These are phyloP conservation scores for Paedocypris sp. DNA, from an alignment of 2,113 vertebrate species.

Conservation along the genomic window DNA sequence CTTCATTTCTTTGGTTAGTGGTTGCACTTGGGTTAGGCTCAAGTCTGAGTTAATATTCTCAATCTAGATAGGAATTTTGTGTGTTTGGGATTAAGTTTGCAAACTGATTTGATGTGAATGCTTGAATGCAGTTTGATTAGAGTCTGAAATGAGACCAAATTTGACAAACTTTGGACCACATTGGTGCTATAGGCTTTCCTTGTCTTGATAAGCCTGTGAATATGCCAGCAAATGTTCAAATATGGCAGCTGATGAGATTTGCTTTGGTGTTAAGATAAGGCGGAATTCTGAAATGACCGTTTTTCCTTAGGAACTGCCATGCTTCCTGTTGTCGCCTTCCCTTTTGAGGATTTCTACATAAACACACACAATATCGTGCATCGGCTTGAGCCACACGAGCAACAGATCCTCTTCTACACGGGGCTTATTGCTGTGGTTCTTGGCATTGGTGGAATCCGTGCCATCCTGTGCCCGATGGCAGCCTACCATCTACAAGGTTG, in stretches of 20 bases:
- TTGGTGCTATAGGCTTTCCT: not conserved
- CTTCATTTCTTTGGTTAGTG: conserved; percentile 85
- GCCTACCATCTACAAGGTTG: conserved; percentile 64
- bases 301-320: conserved; percentile 71
- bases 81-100: too few species aligned
- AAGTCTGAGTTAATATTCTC: too few species aligned
- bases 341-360: conserved; percentile 77
- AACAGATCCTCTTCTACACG: conserved; percentile 67
- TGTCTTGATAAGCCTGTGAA: not conserved
- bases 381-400: conserved; percentile 54
- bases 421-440: conserved; percentile 71
- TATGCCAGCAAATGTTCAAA: not conserved
- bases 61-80: too few species aligned
- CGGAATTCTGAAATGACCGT: too few species aligned
- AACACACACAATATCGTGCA: conserved; percentile 63
- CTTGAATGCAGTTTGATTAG: too few species aligned
- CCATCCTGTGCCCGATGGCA: conserved; percentile 69
- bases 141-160: too few species aligned
- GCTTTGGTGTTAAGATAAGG: too few species aligned
- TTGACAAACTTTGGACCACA: not conserved
- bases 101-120: too few species aligned
- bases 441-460: conserved; percentile 75
- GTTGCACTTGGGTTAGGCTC: not conserved
- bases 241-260: not conserved
- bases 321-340: conserved; percentile 76